Percentiles rank a stretch among this genome's conserved stretches.
phyloP scores from a whole-genome alignment of 2,113 vertebrate species.

The Psittacara wagleri region DNA sequence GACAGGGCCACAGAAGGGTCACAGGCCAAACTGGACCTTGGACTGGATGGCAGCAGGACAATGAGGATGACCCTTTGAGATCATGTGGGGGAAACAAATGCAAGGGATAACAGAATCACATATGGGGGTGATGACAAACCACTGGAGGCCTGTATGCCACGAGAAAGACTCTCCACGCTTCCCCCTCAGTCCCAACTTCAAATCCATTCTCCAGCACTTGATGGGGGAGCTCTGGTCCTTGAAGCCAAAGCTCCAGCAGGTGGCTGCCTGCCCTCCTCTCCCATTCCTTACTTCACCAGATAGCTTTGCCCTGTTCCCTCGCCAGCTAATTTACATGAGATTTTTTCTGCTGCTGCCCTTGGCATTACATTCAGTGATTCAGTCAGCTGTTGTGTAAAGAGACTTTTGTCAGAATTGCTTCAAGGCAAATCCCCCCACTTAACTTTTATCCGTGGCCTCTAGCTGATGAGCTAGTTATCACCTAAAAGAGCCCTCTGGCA shows the following conservation, averaged over 20 bases:
- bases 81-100: background rate
- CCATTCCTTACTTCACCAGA: background rate
- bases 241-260: background rate
- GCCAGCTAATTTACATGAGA: slow-evolving; percentile 55
- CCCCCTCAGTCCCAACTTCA: background rate
- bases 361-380: slow-evolving; percentile 25
- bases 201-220: background rate
- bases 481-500: slow-evolving; percentile 49
- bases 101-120: background rate
- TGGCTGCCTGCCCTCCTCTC: slow-evolving; percentile 31
- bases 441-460: slow-evolving; percentile 36
- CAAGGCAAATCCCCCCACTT: slow-evolving; percentile 58
- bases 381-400: slow-evolving; percentile 40
- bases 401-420: slow-evolving; percentile 34
- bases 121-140: background rate
- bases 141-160: background rate
- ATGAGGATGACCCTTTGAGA: background rate
- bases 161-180: background rate
- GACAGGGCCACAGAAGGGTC: background rate
- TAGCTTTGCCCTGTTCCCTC: slow-evolving; percentile 40
- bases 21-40: background rate
- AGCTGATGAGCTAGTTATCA: slow-evolving; percentile 54
- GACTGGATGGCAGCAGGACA: background rate
- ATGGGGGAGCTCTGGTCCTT: background rate
- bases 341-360: slow-evolving; percentile 33